Conservation (phyloP, 2,113 vertebrate genomes). For the Barnardius zonarius region DNA sequence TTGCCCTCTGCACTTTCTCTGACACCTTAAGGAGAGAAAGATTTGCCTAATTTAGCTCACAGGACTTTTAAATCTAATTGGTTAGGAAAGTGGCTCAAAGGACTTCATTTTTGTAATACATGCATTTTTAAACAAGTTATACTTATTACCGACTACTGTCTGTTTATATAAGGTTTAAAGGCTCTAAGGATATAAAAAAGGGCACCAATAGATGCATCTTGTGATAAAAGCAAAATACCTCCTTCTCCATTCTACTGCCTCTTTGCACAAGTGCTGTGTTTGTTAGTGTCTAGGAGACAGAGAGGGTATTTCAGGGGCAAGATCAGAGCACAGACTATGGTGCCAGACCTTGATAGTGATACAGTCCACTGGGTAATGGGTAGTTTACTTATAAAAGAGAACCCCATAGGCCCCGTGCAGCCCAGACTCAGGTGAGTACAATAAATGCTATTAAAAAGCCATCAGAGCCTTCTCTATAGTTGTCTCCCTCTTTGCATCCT, state of each 20-base stretch:
- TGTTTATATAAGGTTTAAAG: not conserved
- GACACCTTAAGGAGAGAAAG: not conserved
- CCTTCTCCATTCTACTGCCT: not conserved
- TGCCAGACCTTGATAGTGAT: not conserved
- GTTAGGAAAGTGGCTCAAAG: not conserved
- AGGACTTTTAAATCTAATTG: not conserved
- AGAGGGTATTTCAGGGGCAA: not conserved
- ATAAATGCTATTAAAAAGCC: not conserved
- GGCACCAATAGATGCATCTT: not conserved
- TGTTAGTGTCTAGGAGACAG: not conserved
- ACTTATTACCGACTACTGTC: not conserved
- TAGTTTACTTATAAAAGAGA: not conserved
- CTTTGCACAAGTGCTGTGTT: not conserved
- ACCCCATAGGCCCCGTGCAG: rapidly evolving
- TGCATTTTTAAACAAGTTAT: not conserved
- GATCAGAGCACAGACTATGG: not conserved
- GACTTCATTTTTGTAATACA: not conserved
- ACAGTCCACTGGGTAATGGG: not conserved
- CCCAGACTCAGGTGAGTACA: not conserved
- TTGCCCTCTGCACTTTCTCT: not conserved
- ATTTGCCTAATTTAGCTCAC: not conserved
- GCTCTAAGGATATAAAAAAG: not conserved
- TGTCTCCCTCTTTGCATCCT: not conserved
- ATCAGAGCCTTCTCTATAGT: not conserved
- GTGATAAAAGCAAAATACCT: not conserved